Conservation (phyloP, 2,888 invertebrate species). For the Aspidapion aeneum region DNA sequence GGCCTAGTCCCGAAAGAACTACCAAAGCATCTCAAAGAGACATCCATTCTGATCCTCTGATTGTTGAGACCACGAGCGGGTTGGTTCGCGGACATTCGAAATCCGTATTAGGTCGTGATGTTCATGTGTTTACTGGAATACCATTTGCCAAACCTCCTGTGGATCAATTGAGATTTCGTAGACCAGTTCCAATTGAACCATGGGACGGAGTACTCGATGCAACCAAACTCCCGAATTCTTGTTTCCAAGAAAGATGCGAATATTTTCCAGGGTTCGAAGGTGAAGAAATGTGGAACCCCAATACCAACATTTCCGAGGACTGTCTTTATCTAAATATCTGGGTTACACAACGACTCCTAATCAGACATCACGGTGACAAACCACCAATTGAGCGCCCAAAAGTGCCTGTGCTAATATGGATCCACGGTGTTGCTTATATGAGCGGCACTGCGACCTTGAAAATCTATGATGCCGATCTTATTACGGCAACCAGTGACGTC, state of each 20-base stretch:
- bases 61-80: constrained; percentile 81
- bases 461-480: constrained; percentile 90
- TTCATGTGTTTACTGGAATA: constrained; percentile 85
- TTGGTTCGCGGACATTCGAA: constrained; percentile 76
- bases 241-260: constrained; percentile 85
- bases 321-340: constrained; percentile 94
- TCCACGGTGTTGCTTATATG: constrained; percentile 93
- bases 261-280: constrained; percentile 88
- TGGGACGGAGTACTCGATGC: constrained; percentile 87
- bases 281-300: constrained; percentile 97
- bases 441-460: constrained; percentile 89
- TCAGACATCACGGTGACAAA: constrained; percentile 69
- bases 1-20: constrained; percentile 47
- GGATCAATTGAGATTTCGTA: constrained; percentile 79
- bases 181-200: constrained; percentile 80
- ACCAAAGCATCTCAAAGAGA: constrained; percentile 43
- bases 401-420: constrained; percentile 86
- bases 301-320: constrained; percentile 91
- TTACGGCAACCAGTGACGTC: constrained; percentile 86
- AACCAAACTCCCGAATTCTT: constrained; percentile 77
- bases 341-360: constrained; percentile 80
- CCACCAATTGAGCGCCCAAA: constrained; percentile 60
- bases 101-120: constrained; percentile 78
- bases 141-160: constrained; percentile 90
- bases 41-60: constrained; percentile 63